A percentile compares a stretch with the other conserved stretches of the same genome.
phyloP scores from a whole-genome alignment of 2,113 vertebrate genomes.

The Salvator merianae region DNA sequence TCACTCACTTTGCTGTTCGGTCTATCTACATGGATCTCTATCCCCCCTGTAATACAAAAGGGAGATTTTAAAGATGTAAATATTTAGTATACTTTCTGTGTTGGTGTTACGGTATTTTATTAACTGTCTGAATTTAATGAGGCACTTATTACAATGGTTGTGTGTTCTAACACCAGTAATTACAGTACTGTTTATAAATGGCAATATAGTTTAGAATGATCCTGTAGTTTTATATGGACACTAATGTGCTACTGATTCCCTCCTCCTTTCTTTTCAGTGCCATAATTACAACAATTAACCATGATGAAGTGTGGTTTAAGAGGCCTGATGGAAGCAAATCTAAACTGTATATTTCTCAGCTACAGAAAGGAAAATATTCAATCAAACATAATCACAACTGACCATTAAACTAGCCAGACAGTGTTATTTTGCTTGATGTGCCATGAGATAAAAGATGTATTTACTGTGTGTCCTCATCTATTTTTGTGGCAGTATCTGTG shows the following conservation, averaged over 20 bases:
- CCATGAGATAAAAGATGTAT: slow-evolving; percentile 74
- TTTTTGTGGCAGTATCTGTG: slow-evolving; percentile 53
- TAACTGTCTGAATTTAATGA: slow-evolving; percentile 19
- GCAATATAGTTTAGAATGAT: slow-evolving; percentile 18
- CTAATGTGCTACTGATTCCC: slow-evolving; percentile 37
- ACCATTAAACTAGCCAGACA: slow-evolving; percentile 64
- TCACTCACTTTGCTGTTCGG: neutral
- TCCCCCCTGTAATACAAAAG: neutral
- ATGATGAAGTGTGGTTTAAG: slow-evolving; percentile 98
- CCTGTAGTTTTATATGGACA: slow-evolving; percentile 21
- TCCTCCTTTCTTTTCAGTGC: slow-evolving; percentile 77
- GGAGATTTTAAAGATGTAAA: slow-evolving; percentile 10
- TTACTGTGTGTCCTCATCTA: slow-evolving; percentile 58
- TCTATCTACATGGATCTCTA: no score
- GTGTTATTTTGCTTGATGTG: slow-evolving; percentile 74
- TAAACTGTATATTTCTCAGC: slow-evolving; percentile 95
- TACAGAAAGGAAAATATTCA: slow-evolving; percentile 98
- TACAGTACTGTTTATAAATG: slow-evolving; percentile 25
- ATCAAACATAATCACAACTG: slow-evolving; percentile 89
- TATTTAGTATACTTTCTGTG: slow-evolving; percentile 10
- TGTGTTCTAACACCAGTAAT: slow-evolving; percentile 20
- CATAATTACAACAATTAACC: slow-evolving; percentile 96
- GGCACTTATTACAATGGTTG: slow-evolving; percentile 18
- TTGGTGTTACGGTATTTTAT: slow-evolving; percentile 9
- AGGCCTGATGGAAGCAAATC: slow-evolving; percentile 95